Evolutionary conservation across 2,113 vertebrate genomes (phyloP).

Genomic region (Neodontobutis hainanensis): DNA sequence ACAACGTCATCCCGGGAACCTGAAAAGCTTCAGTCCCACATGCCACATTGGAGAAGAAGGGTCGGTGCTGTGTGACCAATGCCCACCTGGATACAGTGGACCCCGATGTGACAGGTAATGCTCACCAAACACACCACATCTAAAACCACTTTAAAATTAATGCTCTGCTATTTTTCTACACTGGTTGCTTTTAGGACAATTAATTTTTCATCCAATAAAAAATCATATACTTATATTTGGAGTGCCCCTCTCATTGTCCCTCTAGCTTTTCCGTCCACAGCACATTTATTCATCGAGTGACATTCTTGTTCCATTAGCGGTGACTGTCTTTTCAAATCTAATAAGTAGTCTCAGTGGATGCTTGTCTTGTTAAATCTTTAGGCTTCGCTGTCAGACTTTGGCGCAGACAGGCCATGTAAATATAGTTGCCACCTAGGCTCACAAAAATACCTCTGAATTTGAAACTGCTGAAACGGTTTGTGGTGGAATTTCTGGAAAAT

Average conservation of each 20-base stretch:
- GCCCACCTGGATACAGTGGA: conserved; percentile 84
- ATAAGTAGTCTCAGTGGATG: conserved; percentile 55
- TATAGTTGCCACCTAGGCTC: conserved; percentile 23
- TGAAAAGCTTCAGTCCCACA: conserved; percentile 91
- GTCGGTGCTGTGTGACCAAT: conserved; percentile 88
- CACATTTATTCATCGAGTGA: conserved; percentile 45
- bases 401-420: conserved; percentile 25
- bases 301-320: conserved; percentile 61
- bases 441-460: conserved; percentile 18
- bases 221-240: conserved; percentile 6
- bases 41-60: conserved; percentile 83
- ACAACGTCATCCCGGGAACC: conserved; percentile 48
- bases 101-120: conserved; percentile 91
- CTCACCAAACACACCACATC: not conserved
- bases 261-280: conserved; percentile 29
- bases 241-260: conserved; percentile 30
- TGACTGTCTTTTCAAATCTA: conserved; percentile 41
- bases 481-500: not conserved
- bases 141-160: too few species aligned
- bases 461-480: not conserved
- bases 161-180: too few species aligned
- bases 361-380: conserved; percentile 49
- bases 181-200: too few species aligned
- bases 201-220: not conserved
- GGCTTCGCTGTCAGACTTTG: conserved; percentile 42